These are phyloP conservation scores for Clarias pachynema DNA, from an alignment of 2,797 vertebrate genomes.

Conservation along the genomic window DNA sequence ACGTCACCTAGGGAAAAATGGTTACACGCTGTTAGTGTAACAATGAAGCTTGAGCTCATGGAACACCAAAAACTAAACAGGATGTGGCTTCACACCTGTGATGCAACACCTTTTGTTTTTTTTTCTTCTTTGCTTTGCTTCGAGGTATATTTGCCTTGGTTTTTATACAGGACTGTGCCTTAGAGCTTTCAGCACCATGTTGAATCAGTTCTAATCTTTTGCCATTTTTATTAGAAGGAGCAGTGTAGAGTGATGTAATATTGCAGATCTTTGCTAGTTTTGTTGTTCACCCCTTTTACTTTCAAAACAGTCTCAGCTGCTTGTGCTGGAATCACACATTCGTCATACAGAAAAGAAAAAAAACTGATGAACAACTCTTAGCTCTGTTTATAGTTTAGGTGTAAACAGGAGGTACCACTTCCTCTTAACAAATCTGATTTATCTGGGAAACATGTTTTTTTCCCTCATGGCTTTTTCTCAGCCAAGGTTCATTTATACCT, in stretches of 20 bases:
- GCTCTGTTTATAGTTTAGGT: background rate
- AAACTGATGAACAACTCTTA: background rate
- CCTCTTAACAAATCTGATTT: background rate
- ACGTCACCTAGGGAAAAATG: background rate
- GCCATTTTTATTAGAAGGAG: background rate
- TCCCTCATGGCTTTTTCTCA: background rate
- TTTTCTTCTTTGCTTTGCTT: background rate
- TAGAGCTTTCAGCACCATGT: background rate
- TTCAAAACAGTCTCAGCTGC: background rate
- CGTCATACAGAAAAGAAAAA: background rate
- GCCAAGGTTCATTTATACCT: background rate
- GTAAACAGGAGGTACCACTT: background rate
- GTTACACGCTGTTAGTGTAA: background rate
- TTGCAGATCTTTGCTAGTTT: background rate
- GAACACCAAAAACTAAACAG: slow-evolving; percentile 39
- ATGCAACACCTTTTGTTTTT: background rate
- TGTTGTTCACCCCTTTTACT: background rate
- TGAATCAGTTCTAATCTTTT: background rate
- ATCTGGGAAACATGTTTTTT: background rate
- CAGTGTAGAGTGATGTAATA: background rate
- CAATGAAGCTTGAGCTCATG: slow-evolving; percentile 31
- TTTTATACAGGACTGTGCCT: background rate
- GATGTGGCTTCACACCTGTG: slow-evolving; percentile 55
- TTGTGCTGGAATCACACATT: background rate
- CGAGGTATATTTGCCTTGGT: background rate